Base-by-base conservation (phyloP, 1,140 invertebrate genomes). In the Leptinotarsa defecta region DNA sequence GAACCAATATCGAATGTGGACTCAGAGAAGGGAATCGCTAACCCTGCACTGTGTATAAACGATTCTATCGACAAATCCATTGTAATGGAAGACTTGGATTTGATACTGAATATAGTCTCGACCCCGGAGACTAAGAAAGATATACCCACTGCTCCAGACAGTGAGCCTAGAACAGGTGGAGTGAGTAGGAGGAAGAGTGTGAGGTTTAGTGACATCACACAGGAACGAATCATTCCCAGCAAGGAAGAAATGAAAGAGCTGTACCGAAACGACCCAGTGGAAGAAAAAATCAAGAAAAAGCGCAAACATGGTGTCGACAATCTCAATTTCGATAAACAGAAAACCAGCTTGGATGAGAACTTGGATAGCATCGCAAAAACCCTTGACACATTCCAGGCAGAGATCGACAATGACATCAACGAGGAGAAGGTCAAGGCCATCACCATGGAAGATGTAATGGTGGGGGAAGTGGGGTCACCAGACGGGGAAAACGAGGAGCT, bases 1-100 rank as follows among this genome's bases (percentile, higher is more conserved):
- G 65, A 73, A 61, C 73, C 20, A 68, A 68, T 48, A 13, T 27
- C 67, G 27, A 69, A 52, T 91, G 52, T 89, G 92, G 78, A 92
- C 78, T 90, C 80, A 82, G 87, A 78, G 8, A 68, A 57, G 48
- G 80, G 77, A 22, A 17, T 81, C 2, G 74, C 78, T 52, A 82
- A 81, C 76, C 79, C 79, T 34, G 77, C 76, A n/a, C 71, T 81
- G 57, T 77, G 76, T 71, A 57, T 79, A 69, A 70, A 75, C 49
- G 71, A 74, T 48, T 61, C 76, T 27, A 19, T 5, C 8, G 52
- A 57, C 15, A 57, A 57, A 15, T 57, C 52, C 4, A 57, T 19
- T 4, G 4, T 57, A 57, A 57, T 57, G 8, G 77, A 78, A 61
- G 68, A 72, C 34, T 80, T 74, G 71, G 81, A 82, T 73, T 74